phyloP scores from a whole-genome alignment of 1,140 invertebrate genomes.

The Bombus difficillimus region DNA sequence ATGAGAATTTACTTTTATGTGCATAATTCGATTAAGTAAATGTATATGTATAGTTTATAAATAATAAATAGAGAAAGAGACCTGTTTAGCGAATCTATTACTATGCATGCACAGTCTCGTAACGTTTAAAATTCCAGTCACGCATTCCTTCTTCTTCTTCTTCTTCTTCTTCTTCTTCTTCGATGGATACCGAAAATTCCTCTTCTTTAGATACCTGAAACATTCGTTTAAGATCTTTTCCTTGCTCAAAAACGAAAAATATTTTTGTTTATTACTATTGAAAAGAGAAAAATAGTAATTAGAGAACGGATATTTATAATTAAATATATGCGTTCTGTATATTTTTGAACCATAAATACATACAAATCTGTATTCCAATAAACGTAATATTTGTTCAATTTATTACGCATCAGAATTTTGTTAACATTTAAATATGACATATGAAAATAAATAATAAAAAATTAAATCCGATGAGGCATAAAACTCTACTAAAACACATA shows the following conservation, averaged over 20 bases:
- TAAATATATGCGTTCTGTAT: too few relatives aligned
- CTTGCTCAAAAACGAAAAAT: background rate
- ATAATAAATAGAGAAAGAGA: background rate
- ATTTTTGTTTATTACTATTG: background rate
- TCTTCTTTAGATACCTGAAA: slow-evolving; percentile 11
- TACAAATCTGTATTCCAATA: background rate
- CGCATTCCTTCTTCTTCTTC: slow-evolving; percentile 24
- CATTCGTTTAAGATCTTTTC: background rate
- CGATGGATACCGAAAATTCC: background rate
- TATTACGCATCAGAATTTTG: background rate
- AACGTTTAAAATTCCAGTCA: slow-evolving; percentile 47
- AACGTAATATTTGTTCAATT: too few relatives aligned
- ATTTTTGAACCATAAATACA: too few relatives aligned
- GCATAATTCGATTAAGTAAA: background rate
- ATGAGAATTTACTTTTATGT: background rate
- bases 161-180: slow-evolving; percentile 22
- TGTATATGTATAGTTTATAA: background rate
- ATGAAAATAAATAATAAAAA: background rate
- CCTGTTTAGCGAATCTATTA: background rate
- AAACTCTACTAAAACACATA: background rate
- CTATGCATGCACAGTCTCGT: background rate
- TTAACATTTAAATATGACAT: too few relatives aligned
- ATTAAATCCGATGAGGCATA: background rate
- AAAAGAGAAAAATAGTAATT: background rate
- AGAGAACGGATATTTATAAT: background rate